Evolutionary conservation across 2,888 invertebrate genomes (phyloP).

Genomic region (Andrena praecox): DNA sequence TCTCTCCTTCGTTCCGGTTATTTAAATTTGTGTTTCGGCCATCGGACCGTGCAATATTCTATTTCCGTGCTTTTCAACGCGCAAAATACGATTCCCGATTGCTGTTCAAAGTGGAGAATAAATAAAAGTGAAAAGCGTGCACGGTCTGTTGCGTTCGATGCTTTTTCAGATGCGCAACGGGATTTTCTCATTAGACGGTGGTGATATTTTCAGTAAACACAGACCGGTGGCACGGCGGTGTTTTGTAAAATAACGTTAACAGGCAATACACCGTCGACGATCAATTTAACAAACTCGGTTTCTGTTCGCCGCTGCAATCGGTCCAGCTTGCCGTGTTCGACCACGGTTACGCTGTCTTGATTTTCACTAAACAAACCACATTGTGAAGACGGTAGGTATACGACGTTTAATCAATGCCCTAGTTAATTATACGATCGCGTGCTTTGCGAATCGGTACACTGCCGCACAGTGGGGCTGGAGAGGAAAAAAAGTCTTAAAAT

Average conservation of each 20-base stretch:
- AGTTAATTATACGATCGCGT: not conserved
- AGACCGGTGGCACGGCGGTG: not conserved
- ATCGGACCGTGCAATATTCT: not conserved
- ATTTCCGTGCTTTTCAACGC: too few species aligned
- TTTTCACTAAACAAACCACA: not conserved
- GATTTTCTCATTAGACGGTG: not conserved
- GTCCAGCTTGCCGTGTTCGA: not conserved
- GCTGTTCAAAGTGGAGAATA: not conserved
- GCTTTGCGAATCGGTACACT: not conserved
- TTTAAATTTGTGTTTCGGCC: not conserved
- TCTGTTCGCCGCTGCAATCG: not conserved
- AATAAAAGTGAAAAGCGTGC: not conserved
- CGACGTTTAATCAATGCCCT: slow-evolving; percentile 8
- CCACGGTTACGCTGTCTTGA: not conserved
- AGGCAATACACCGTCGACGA: not conserved
- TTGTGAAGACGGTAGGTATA: not conserved
- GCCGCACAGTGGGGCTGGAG: not conserved
- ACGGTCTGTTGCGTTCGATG: not conserved
- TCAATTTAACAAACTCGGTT: not conserved
- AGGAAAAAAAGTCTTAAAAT: too few species aligned
- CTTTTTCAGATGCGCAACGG: not conserved
- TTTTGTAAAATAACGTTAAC: not conserved
- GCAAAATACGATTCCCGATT: not conserved
- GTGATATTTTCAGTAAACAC: not conserved
- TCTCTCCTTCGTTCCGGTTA: not conserved